Evolutionary conservation across 2,113 vertebrate genomes (phyloP).

Genomic region (Hemichromis elongatus): DNA sequence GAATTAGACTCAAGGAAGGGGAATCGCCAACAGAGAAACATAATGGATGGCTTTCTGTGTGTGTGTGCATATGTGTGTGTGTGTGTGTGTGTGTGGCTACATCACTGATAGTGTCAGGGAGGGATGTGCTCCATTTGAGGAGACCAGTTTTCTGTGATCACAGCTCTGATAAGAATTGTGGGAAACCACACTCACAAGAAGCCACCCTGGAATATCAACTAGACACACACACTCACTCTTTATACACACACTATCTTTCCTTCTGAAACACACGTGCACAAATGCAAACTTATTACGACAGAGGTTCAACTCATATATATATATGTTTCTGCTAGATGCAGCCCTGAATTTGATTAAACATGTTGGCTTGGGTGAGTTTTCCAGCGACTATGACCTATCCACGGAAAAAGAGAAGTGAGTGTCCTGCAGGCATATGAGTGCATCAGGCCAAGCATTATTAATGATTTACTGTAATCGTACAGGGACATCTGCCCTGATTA

Average conservation of each 20-base stretch:
- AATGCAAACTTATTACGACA: neutral
- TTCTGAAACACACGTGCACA: neutral
- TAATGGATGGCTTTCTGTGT: neutral
- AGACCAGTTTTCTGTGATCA: conserved; percentile 68
- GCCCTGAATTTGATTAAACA: conserved; percentile 22
- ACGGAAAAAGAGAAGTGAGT: neutral
- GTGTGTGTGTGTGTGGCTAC: neutral
- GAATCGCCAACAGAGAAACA: conserved; percentile 38
- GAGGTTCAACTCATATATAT: neutral
- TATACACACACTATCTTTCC: conserved; percentile 1
- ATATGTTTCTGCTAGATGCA: neutral
- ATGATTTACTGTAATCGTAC: conserved; percentile 17
- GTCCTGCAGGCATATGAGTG: neutral
- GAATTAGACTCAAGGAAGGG: conserved; percentile 56
- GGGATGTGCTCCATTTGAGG: conserved; percentile 62
- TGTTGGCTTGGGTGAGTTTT: neutral
- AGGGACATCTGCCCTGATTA: conserved; percentile 9
- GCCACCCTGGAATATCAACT: conserved; percentile 49
- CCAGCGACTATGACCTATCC: neutral
- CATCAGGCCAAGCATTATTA: neutral
- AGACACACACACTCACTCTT: conserved; percentile 6
- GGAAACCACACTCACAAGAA: conserved; percentile 60
- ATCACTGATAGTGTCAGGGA: conserved; percentile 22
- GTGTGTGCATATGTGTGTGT: neutral
- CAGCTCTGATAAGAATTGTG: conserved; percentile 64